Evolutionary conservation across 2,888 invertebrate genomes (phyloP), one percentile per base, ranked within the genome.

Genomic region (Trachelus iudaicus): DNA sequence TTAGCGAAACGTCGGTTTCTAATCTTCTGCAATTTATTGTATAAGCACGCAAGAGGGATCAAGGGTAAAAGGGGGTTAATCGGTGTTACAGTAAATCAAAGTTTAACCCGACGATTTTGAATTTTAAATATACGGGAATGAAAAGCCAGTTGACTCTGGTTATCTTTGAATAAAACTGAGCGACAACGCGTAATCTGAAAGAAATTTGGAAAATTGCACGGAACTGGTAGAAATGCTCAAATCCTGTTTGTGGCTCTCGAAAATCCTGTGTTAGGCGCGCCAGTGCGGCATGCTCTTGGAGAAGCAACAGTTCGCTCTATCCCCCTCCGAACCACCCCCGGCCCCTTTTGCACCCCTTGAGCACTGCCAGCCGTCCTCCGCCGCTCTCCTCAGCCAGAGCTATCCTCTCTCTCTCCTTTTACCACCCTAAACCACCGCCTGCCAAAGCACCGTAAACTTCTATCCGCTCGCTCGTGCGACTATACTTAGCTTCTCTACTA

Each of bases 291-390:
- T 80, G 82, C 82, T 88, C 88, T 88, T 86, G 84, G 85, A 84
- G 90, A 90, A 90, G 90, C 90, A 90, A 90, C 90, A 90, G 90
- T 90, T 90, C 90, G 90, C 84, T 89, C 86, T 84, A 80, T 83
- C 80, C 81, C 83, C 83, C 81, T 81, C 75, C 76, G 73, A 73
- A 31, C 79, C 80, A 76, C 79, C 84, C 79, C 76, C 78, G 30
- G 23, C 80, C 75, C 79, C 82, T 69, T 69, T 73, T 76, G 69
- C 78, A 80, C 77, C 75, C 81, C 81, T 80, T 71, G 76, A 40
- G 73, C 69, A 75, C 80, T 79, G 79, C 74, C 76, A 78, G 77
- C 81, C 56, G 56, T 56, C 56, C 56, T 23, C 56, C 56, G 56
- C 76, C 79, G 76, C 76, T 69, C 76, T 73, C 74, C 40, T 35